Evolutionary conservation across 2,888 invertebrate species (phyloP), one percentile per base, ranked within the genome.

Genomic region (Eustalomyia histrio): DNA sequence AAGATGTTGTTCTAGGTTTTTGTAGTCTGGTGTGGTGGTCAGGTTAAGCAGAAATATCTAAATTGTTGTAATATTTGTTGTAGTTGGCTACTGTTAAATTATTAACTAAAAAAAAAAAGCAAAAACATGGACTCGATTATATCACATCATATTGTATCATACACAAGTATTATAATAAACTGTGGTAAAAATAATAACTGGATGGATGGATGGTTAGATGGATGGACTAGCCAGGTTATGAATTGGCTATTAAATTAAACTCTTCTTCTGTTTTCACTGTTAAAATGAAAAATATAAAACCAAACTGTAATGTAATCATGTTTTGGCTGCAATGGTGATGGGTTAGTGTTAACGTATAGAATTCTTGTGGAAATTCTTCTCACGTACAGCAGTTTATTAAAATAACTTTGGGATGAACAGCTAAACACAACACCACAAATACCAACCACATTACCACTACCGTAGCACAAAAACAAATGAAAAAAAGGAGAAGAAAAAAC

Each of bases 361-460:
- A 76, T 73, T 76, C 69, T 65, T 67, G 81, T 85, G 84, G 85
- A 84, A 86, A 90, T 90, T 88, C 90, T 72, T 84, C 86, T 89
- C 90, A 90, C 90, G 90, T 90, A 84, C 87, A 85, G 88, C 88
- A 89, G 90, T 90, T 90, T 90, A 90, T 90, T 90, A 90, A 90
- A 90, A 90, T 90, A 90, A 90, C 90, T 90, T 87, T 86, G 85
- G 82, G 80, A 83, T 78, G 78, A 79, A 76, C 74, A 79, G 52
- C 74, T 73, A 76, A 79, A 76, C 73, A 64, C 63, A 74, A 73
- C 68, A 80, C 60, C 60, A 80, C 72, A 47, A 35, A 50, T 55
- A 53, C n/a, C n/a, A n/a, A n/a, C n/a, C n/a, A n/a, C n/a, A n/a
- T n/a, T n/a, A n/a, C 35, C 18, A 60, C 47, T 14, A 52, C 50